Evolutionary conservation across 2,113 vertebrate species (phyloP).

Genomic region (Pristiophorus japonicus): DNA sequence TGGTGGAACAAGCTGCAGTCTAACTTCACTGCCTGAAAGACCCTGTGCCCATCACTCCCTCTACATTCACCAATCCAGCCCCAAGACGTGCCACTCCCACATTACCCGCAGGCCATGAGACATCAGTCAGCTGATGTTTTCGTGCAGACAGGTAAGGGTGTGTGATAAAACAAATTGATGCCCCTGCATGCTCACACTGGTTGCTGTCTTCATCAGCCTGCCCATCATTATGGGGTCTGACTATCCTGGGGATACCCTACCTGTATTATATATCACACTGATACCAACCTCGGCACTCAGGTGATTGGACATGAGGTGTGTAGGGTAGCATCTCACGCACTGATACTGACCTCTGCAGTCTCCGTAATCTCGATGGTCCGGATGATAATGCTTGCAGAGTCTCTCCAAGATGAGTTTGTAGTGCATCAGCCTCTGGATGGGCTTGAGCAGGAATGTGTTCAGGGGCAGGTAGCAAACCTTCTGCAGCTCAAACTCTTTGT

Average conservation of each 20-base stretch:
- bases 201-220: not conserved
- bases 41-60: not conserved
- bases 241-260: not conserved
- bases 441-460: conserved; percentile 86
- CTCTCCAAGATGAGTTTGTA: conserved; percentile 83
- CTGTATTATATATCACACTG: not conserved
- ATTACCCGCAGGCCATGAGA: not conserved
- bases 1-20: not conserved
- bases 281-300: not conserved
- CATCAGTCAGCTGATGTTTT: not conserved
- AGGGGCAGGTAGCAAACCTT: conserved; percentile 94
- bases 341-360: conserved; percentile 71
- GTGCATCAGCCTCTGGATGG: conserved; percentile 85
- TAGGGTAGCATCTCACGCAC: not conserved
- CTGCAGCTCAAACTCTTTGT: conserved; percentile 89
- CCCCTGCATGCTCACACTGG: not conserved
- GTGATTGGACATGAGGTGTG: not conserved
- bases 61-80: not conserved
- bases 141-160: not conserved
- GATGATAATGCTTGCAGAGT: conserved; percentile 69
- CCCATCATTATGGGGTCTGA: not conserved
- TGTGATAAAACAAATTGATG: not conserved
- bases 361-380: conserved; percentile 62
- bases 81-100: not conserved
- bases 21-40: not conserved